Percentiles rank a stretch among this genome's conserved stretches.
Conservation (phyloP, 2,888 invertebrate species). For the Lapara coniferarum region DNA sequence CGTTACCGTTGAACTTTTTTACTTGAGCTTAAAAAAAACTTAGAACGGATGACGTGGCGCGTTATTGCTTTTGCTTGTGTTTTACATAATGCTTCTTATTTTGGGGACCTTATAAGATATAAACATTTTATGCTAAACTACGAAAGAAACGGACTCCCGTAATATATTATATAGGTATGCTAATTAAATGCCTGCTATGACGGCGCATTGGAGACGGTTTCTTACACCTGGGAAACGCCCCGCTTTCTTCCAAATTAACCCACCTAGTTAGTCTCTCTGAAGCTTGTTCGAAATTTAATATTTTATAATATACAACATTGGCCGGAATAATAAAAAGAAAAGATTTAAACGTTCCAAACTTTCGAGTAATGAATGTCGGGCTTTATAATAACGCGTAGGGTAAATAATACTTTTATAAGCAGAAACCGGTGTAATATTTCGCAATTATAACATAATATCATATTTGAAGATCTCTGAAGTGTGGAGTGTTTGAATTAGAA, state of each 20-base stretch:
- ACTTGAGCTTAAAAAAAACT: conserved; percentile 11
- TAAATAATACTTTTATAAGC: conserved; percentile 33
- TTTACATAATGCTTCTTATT: conserved; percentile 4
- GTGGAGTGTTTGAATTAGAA: background rate
- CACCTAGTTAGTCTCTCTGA: too few relatives aligned
- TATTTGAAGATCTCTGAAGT: conserved; percentile 7
- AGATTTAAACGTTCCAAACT: background rate
- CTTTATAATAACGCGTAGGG: conserved; percentile 28
- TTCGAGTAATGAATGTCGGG: background rate
- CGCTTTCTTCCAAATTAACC: too few relatives aligned
- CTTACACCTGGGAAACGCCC: too few relatives aligned
- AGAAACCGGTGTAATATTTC: conserved; percentile 30
- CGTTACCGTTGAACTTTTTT: conserved; percentile 25
- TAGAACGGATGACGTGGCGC: conserved; percentile 2
- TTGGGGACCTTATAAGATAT: background rate
- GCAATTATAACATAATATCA: conserved; percentile 27
- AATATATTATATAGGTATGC: background rate
- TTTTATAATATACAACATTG: too few relatives aligned
- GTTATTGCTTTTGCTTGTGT: conserved; percentile 19
- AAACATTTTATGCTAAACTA: background rate
- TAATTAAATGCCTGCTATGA: too few relatives aligned
- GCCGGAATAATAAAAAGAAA: background rate
- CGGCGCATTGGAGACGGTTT: background rate
- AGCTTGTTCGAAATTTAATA: too few relatives aligned
- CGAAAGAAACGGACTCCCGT: background rate